Evolutionary conservation across 2,113 vertebrate species (phyloP).

Genomic region (Trichechus manatus): DNA sequence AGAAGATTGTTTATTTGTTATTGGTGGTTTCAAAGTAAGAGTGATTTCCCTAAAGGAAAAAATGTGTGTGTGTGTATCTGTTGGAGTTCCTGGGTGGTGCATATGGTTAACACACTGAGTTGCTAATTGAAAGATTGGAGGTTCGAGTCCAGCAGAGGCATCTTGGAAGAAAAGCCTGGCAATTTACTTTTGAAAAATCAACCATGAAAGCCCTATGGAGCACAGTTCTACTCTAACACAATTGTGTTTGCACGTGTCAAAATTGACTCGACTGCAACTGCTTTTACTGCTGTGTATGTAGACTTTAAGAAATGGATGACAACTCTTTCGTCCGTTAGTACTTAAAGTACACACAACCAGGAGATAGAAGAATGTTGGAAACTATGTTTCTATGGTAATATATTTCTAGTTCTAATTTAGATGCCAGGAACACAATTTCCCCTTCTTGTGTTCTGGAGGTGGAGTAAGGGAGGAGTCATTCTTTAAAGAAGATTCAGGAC

Average conservation of each 20-base stretch:
- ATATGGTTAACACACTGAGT: no score
- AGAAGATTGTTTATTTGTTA: neutral
- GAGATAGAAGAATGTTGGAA: neutral
- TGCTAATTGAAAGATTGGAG: no score
- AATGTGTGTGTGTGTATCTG: neutral
- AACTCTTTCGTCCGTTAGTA: neutral
- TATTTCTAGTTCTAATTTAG: neutral
- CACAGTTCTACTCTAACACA: no score
- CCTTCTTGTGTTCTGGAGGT: neutral
- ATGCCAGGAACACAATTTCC: neutral
- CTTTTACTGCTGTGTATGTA: no score
- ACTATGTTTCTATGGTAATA: no score
- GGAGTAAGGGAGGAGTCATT: neutral
- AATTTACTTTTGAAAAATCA: no score
- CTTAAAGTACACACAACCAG: neutral
- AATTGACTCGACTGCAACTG: no score
- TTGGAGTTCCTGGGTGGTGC: no score
- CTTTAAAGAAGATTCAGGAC: neutral
- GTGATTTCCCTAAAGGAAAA: neutral
- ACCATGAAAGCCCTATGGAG: no score
- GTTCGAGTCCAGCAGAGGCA: no score
- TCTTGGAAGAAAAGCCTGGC: no score
- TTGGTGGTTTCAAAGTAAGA: neutral
- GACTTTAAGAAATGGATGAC: neutral
- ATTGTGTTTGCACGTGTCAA: no score